Evolutionary conservation across 2,113 vertebrate species (phyloP).

Genomic region (Hystrix brachyura): DNA sequence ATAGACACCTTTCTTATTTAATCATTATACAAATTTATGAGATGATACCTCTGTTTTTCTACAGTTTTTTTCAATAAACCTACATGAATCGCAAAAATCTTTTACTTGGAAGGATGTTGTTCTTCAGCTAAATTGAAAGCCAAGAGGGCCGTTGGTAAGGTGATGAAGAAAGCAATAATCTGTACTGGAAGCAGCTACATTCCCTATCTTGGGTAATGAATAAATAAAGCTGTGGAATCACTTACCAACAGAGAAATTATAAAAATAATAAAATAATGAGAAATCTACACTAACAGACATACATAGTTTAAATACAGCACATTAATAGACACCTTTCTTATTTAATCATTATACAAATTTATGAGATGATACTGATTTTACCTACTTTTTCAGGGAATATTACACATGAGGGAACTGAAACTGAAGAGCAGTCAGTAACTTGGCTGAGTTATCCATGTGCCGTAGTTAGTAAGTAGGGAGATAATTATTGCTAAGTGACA

Average conservation of each 20-base stretch:
- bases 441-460: background rate
- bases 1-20: background rate
- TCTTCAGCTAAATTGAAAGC: background rate
- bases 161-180: background rate
- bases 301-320: background rate
- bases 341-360: background rate
- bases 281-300: conserved; percentile 33
- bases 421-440: background rate
- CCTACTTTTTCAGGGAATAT: background rate
- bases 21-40: background rate
- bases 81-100: background rate
- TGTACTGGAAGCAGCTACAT: background rate
- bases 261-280: background rate
- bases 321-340: background rate
- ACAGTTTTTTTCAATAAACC: background rate
- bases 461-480: background rate
- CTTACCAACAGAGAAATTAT: background rate
- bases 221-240: background rate
- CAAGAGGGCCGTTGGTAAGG: background rate
- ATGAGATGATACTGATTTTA: background rate
- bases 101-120: background rate
- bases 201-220: background rate
- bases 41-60: background rate
- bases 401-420: background rate
- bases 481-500: background rate